Evolutionary conservation across 1,140 invertebrate species (phyloP), one percentile per base, ranked within the genome.

Genomic region (Plectrocnemia conspersa): DNA sequence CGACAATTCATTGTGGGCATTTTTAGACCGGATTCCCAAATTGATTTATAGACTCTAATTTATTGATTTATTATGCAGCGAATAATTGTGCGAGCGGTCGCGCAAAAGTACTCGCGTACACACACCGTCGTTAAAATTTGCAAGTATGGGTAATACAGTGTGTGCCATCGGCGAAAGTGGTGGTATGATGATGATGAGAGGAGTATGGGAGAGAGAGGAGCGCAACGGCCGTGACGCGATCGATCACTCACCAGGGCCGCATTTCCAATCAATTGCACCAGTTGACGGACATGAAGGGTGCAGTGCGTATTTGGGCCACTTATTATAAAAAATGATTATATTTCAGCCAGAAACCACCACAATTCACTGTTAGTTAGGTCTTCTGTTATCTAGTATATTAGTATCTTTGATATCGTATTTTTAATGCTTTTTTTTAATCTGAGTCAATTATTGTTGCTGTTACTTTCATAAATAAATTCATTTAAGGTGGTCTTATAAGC

Each of bases 161-260:
- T 5, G 18, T 47, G 18, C n/a, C n/a, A n/a, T n/a, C n/a, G n/a
- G n/a, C n/a, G n/a, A n/a, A n/a, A n/a, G n/a, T n/a, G n/a, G n/a
- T 50, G 33, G 38, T 50, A 38, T 50, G 47, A 50, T n/a, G n/a
- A n/a, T n/a, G n/a, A n/a, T n/a, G n/a, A n/a, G n/a, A n/a, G n/a
- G n/a, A n/a, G n/a, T n/a, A n/a, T n/a, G n/a, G n/a, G n/a, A n/a
- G n/a, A n/a, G n/a, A n/a, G n/a, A n/a, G n/a, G 33, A 32, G 53
- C 32, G 44, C 32, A 32, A 38, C 42, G 44, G 21, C 53, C 44
- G 33, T 55, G 53, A 55, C 42, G 53, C 53, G 29, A 55, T 55
- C 53, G 53, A 55, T 55, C 53, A 55, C 29, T 55, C 44, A 44
- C 38, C 32, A 18, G 27, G 44, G 15, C 29, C 46, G 52, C 40